phyloP scores from a whole-genome alignment of 1,140 invertebrate genomes.

The Euborellia annulipes region DNA sequence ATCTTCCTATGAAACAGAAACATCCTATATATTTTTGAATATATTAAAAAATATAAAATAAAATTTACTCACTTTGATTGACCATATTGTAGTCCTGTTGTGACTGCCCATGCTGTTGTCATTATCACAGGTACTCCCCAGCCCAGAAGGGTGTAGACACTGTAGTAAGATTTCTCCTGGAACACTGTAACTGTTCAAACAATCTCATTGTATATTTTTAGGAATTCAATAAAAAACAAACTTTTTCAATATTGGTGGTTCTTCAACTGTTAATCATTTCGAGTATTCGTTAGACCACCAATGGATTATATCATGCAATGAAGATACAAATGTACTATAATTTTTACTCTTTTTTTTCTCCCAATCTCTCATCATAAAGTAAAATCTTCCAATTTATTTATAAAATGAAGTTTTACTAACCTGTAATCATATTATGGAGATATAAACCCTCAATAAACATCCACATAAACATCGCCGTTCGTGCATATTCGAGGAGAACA shows the following conservation, averaged over 20 bases:
- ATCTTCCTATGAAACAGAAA: too few species aligned
- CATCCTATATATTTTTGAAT: too few species aligned
- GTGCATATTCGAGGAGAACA: conserved; percentile 67
- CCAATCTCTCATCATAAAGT: too few species aligned
- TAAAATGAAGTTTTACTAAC: conserved; percentile 22
- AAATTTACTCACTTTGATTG: conserved; percentile 29
- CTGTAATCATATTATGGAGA: conserved; percentile 69
- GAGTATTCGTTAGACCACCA: background rate
- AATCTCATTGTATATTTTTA: background rate
- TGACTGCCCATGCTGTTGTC: conserved; percentile 51
- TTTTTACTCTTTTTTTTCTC: too few species aligned
- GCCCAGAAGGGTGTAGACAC: conserved; percentile 54
- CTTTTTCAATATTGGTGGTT: background rate
- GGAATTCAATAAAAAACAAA: conserved; percentile 1
- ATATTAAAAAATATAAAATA: too few species aligned
- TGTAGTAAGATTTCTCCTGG: conserved; percentile 53
- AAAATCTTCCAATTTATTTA: too few species aligned
- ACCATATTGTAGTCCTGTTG: conserved; percentile 38
- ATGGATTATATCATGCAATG: background rate
- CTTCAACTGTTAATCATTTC: too few species aligned
- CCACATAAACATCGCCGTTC: conserved; percentile 86
- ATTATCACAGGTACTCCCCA: conserved; percentile 66
- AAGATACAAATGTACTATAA: background rate
- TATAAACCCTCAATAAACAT: conserved; percentile 87
- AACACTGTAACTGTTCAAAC: conserved; percentile 50